Percentiles rank a stretch among this genome's conserved stretches.
Evolutionary conservation across 1,140 invertebrate species (phyloP).

Genomic region (Lineus longissimus): DNA sequence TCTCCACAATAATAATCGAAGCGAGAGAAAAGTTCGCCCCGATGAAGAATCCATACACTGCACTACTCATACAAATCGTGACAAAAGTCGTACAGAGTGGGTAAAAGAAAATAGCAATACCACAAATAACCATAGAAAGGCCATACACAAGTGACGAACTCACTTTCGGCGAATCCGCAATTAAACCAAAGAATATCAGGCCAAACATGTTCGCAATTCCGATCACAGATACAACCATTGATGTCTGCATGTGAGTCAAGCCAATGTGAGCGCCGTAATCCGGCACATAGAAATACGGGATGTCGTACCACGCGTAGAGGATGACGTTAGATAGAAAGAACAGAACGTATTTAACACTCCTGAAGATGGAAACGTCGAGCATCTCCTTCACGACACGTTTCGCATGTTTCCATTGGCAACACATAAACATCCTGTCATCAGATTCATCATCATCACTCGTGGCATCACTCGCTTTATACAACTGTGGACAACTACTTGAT

Average conservation of each 20-base stretch:
- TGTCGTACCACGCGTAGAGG: not conserved
- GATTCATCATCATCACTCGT: not conserved
- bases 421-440: not conserved
- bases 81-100: conserved; percentile 30
- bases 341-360: not conserved
- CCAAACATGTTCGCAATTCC: conserved; percentile 62
- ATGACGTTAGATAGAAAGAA: conserved; percentile 10
- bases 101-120: conserved; percentile 29
- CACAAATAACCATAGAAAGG: conserved; percentile 32
- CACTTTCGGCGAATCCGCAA: conserved; percentile 66
- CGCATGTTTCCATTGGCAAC: not conserved
- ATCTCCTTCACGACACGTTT: not conserved
- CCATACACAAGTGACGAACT: conserved; percentile 43
- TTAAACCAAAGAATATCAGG: conserved; percentile 80
- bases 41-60: conserved; percentile 48
- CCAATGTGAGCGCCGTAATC: conserved; percentile 34
- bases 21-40: conserved; percentile 48
- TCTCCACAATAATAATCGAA: conserved; percentile 44
- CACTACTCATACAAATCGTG: conserved; percentile 28
- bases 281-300: conserved; percentile 5
- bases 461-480: not conserved
- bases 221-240: conserved; percentile 88
- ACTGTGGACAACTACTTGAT: conserved; percentile 2
- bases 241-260: conserved; percentile 65
- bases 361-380: not conserved